Base-by-base conservation (phyloP, 2,113 vertebrate genomes). In the Tachysurus fulvidraco region DNA sequence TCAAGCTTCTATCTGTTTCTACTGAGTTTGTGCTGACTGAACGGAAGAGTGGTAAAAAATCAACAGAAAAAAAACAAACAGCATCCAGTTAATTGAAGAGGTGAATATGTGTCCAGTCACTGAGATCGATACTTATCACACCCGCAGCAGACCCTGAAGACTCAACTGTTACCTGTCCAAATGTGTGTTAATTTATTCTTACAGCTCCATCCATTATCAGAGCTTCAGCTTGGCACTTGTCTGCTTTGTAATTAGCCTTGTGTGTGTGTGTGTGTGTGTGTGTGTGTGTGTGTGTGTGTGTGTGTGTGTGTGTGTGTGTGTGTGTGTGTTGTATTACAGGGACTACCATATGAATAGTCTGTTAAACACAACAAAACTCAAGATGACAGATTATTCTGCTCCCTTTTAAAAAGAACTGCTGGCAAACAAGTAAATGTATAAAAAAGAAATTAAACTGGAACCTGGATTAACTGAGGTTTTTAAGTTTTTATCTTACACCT, bases 11-110 rank as follows among this genome's bases (percentile, higher is more conserved):
- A 57, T 21, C 77, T 36, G 17, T 57, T 80, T 59, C 62, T 2
- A 54, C 73, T 83, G 59, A 82, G 85, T 91, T 94, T 93, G 91
- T 94, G 92, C 93, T 94, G 94, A 94, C 91, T 74, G 89, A 84
- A 91, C 89, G 21, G 65, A 77, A 83, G 41, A 9, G 60, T 59
- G 71, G 52, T 44, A 25, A 7, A 10, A 82, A 80, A 84, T 83
- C 83, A 84, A 50, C 46, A 7, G 2, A 36, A 81, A 79, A 83
- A 10, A 12, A 52, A 91, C 83, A 50, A 90, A 62, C 14, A 59
- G 91, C 91, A 91, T 93, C 88, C 90, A 83, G 90, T 89, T 92
- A 92, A 94, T 92, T 92, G 90, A 93, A 93, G 81, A 65, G 36
- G 11, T 86, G 87, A 74, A 83, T 88, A 87, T 86, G 90, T 87